Conservation (phyloP, 2,888 invertebrate species). For the Ferrisia virgata region DNA sequence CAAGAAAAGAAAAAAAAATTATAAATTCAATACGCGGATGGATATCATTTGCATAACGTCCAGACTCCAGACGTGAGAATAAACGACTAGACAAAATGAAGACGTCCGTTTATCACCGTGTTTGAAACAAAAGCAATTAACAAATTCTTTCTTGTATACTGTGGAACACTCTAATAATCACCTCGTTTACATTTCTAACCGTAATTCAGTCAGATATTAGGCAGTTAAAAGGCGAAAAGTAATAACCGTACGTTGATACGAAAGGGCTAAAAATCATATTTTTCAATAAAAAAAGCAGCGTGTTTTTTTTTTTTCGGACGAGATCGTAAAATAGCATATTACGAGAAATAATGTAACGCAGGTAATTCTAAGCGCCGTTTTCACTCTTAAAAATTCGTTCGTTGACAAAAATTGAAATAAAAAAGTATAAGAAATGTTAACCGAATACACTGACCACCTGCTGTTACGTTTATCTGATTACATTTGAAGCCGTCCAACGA, state of each 20-base stretch:
- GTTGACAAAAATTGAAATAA: conserved; percentile 28
- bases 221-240: conserved; percentile 22
- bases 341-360: conserved; percentile 3
- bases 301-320: conserved; percentile 1
- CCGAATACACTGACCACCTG: conserved; percentile 33
- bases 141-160: not conserved
- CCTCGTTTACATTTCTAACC: conserved; percentile 23
- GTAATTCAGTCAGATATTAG: conserved; percentile 29
- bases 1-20: not conserved
- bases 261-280: conserved; percentile 12
- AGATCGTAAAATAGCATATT: conserved; percentile 28
- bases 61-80: conserved; percentile 30
- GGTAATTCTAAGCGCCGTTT: conserved; percentile 24
- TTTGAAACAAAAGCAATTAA: conserved; percentile 28
- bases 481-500: conserved; percentile 9
- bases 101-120: conserved; percentile 26
- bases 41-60: conserved; percentile 15
- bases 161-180: conserved; percentile 8
- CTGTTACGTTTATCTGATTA: conserved; percentile 35
- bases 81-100: conserved; percentile 26
- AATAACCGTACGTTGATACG: not conserved
- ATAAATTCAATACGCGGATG: conserved; percentile 22
- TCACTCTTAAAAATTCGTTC: conserved; percentile 23
- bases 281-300: conserved; percentile 29
- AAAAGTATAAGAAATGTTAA: conserved; percentile 25